Conservation (phyloP, 1,140 invertebrate species). For the Philaenus spumarius region DNA sequence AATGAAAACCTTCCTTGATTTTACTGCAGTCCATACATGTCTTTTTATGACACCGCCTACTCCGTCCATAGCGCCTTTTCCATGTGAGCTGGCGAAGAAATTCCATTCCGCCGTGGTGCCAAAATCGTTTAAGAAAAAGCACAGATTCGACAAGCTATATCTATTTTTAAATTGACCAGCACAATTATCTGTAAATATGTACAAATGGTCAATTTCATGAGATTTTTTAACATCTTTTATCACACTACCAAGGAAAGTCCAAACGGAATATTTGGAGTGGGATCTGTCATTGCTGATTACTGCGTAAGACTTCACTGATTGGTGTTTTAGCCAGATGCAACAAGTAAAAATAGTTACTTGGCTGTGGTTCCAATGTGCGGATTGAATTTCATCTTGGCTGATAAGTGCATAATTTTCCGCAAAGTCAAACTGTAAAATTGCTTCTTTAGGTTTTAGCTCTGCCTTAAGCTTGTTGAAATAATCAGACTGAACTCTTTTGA, state of each 20-base stretch:
- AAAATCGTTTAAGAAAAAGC: not conserved
- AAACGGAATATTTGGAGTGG: not conserved
- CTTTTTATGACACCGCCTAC: constrained; percentile 32
- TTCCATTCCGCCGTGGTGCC: constrained; percentile 26
- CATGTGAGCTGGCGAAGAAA: constrained; percentile 35
- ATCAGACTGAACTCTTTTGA: not conserved
- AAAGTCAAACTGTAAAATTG: not conserved
- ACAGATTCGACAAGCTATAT: not conserved
- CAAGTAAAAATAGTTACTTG: not conserved
- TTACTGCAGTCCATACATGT: constrained; percentile 9
- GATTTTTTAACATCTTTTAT: not conserved
- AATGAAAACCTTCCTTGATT: not conserved
- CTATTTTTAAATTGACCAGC: not conserved
- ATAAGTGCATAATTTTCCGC: not conserved
- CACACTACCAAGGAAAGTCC: not conserved
- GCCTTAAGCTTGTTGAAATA: not conserved
- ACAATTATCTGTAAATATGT: constrained; percentile 1
- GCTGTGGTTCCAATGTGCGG: not conserved
- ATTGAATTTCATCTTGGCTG: constrained; percentile 2
- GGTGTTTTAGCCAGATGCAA: not conserved
- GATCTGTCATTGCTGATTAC: constrained; percentile 6
- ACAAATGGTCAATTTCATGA: not conserved
- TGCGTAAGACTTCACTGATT: not conserved
- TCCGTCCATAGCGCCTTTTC: constrained; percentile 34
- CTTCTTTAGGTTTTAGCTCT: not conserved